Percentiles rank a stretch among this genome's conserved stretches.
These are phyloP conservation scores for Scotopteryx bipunctaria DNA, from an alignment of 2,888 invertebrate genomes.

Conservation along the genomic window DNA sequence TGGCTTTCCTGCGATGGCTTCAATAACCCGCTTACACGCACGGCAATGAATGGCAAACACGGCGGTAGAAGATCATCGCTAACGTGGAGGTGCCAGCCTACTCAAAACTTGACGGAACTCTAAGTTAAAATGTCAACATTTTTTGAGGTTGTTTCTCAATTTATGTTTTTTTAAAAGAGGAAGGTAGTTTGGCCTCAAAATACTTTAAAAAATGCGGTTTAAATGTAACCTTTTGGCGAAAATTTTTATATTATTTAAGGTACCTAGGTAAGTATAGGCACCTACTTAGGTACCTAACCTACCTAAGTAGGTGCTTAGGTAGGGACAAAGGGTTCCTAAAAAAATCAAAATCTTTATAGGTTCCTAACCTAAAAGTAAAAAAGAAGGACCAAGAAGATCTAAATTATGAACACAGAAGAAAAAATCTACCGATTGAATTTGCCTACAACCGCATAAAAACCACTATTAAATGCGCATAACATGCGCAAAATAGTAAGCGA, in stretches of 20 bases:
- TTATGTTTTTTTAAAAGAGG: not conserved
- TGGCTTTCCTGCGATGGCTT: not conserved
- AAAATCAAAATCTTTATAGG: no score
- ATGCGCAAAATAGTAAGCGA: constrained; percentile 15
- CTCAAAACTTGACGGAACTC: constrained; percentile 11
- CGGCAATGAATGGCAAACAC: constrained; percentile 6
- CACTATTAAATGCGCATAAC: not conserved
- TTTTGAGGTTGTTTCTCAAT: not conserved
- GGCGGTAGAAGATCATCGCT: not conserved
- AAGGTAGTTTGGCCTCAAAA: no score
- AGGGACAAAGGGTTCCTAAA: not conserved
- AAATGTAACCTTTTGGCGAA: no score
- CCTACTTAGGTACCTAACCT: not conserved
- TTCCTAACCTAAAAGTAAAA: no score
- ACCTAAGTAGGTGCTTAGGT: not conserved
- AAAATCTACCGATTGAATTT: not conserved
- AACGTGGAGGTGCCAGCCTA: not conserved
- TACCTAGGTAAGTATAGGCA: not conserved
- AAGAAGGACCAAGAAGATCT: constrained; percentile 7
- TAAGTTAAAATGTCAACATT: constrained; percentile 1
- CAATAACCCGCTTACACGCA: not conserved
- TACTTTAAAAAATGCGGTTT: no score
- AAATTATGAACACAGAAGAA: not conserved
- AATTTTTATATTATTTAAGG: not conserved
- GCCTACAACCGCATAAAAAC: no score